Percentiles rank a stretch among this genome's conserved stretches.
Conservation (phyloP, 1,140 invertebrate species). For the Pissodes strobi region DNA sequence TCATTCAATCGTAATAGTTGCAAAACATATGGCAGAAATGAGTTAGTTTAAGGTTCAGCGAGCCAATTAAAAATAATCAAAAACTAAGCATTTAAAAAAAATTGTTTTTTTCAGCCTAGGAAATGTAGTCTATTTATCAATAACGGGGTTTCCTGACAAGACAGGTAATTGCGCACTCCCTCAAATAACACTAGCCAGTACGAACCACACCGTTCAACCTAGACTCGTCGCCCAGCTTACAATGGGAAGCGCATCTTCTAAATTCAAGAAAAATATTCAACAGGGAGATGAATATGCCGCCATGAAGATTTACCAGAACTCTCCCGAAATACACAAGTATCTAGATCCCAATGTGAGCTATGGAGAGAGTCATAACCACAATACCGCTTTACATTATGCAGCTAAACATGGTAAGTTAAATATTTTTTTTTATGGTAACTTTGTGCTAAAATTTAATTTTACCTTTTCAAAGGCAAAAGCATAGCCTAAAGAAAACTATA, state of each 20-base stretch:
- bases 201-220: too few relatives aligned
- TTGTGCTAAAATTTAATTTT: too few relatives aligned
- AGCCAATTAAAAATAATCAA: too few relatives aligned
- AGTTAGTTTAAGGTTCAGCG: too few relatives aligned
- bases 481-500: too few relatives aligned
- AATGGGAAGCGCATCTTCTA: conserved; percentile 73
- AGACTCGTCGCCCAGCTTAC: not conserved
- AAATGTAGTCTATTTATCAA: conserved; percentile 38
- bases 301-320: conserved; percentile 65
- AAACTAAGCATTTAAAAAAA: not conserved
- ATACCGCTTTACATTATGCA: conserved; percentile 71
- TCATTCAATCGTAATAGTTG: too few relatives aligned
- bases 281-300: conserved; percentile 74
- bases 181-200: not conserved
- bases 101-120: conserved; percentile 35
- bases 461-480: too few relatives aligned
- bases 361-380: conserved; percentile 69
- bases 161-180: conserved; percentile 2
- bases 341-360: conserved; percentile 74
- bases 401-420: conserved; percentile 66
- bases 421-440: too few relatives aligned
- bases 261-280: conserved; percentile 74
- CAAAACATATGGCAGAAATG: too few relatives aligned
- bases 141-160: conserved; percentile 48
- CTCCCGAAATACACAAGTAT: conserved; percentile 66